phyloP scores from a whole-genome alignment of 1,140 invertebrate species.

The Drosophila rhopaloa region DNA sequence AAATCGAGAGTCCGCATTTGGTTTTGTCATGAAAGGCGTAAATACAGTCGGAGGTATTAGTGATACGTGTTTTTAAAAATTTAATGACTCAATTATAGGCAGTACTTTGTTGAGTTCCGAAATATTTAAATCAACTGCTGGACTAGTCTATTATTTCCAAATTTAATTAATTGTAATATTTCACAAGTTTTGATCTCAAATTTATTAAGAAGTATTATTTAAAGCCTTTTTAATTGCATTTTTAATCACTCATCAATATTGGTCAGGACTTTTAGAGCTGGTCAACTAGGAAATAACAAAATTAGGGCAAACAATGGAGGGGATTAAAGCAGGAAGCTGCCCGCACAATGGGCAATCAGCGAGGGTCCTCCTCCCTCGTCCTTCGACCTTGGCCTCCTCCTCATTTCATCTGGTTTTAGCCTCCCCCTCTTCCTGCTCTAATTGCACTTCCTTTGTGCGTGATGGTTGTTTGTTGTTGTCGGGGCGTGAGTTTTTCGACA shows the following conservation, averaged over 20 bases:
- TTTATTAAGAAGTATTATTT: no score
- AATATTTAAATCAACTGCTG: no score
- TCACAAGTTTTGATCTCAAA: no score
- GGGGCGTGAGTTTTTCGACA: constrained; percentile 57
- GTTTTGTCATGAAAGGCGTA: background rate
- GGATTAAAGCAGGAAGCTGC: constrained; percentile 70
- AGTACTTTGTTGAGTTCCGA: no score
- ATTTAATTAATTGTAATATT: no score
- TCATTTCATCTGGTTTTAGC: background rate
- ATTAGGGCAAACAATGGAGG: constrained; percentile 61
- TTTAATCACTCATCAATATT: constrained; percentile 3
- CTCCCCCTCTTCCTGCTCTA: constrained; percentile 41
- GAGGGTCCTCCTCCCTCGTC: constrained; percentile 20
- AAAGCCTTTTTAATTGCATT: no score
- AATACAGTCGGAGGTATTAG: background rate
- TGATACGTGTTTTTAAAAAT: background rate
- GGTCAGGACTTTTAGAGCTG: background rate
- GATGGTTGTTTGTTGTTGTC: constrained; percentile 15
- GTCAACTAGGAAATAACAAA: constrained; percentile 58
- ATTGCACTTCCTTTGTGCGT: constrained; percentile 65
- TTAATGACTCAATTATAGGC: background rate
- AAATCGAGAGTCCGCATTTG: constrained; percentile 11
- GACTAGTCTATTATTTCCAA: no score
- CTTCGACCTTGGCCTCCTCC: constrained; percentile 23
- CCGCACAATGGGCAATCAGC: constrained; percentile 70